Base-by-base conservation (phyloP, 1,140 invertebrate genomes). In the Brachionus calyciflorus region DNA sequence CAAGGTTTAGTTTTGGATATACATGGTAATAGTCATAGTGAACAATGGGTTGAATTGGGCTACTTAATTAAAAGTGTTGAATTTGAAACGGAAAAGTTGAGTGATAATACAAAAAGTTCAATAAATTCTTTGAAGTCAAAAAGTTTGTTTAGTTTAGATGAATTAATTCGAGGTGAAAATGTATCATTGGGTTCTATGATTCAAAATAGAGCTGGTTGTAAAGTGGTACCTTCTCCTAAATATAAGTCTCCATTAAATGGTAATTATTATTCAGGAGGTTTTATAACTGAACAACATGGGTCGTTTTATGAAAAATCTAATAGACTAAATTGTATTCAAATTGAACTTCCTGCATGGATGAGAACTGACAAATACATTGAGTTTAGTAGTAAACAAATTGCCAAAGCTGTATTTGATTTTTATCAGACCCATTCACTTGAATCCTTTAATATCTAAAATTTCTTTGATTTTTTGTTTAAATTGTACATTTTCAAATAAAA, bases 1-100 rank as follows among this genome's bases (percentile, higher is more conserved):
- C 65, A 49, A 37, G 77, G 51, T 41, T 37, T 79, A n/a, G 30
- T 78, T 17, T 44, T 79, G 51, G 78, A 79, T 41, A 76, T 79
- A n/a, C 78, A 79, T 49, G 78, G 78, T 5, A 76, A 79, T n/a
- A 49, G 69, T 21, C 78, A 79, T 48, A 21, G 17, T 14, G 70
- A 75, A 14, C 46, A 78, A 37, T 78, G 68, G 78, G 24, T 68
- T 9, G 78, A 79, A 70, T 30, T 79, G 14, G 78, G 78, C 12
- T 79, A 79, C 60, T 30, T 65, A 12, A 37, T 77, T 1, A 60
- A 24, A 33, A 55, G 14, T 19, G 2, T 19, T 14, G 49, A 49
- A 14, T 60, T 78, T 10, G 65, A 78, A 57, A 46, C 26, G 4
- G 30, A 57, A 12, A 26, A 26, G 19, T 28, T 77, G 14, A 24